phyloP scores from a whole-genome alignment of 2,888 invertebrate species.

The Synergus umbraculus region DNA sequence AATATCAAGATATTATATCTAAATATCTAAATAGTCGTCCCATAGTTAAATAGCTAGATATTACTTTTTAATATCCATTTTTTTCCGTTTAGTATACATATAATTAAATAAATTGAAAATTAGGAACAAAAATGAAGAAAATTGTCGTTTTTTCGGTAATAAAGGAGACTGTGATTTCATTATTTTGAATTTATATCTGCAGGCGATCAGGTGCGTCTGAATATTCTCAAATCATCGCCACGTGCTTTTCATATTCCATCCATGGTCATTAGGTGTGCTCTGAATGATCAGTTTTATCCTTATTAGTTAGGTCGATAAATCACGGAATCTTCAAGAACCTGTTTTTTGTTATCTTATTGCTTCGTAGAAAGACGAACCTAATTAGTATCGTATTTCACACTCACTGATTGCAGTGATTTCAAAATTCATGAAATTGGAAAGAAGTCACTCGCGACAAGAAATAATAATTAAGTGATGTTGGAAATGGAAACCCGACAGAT shows the following conservation, averaged over 20 bases:
- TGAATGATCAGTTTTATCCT: constrained; percentile 7
- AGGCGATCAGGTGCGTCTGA: neutral
- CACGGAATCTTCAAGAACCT: neutral
- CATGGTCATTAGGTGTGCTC: constrained; percentile 18
- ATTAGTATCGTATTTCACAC: constrained; percentile 21
- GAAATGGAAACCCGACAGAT: neutral
- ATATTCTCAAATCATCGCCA: neutral
- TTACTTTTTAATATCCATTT: too few relatives aligned
- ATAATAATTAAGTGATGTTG: neutral
- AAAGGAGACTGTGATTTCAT: neutral
- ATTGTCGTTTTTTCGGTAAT: neutral
- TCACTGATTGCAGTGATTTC: neutral
- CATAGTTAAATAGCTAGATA: too few relatives aligned
- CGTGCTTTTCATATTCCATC: constrained; percentile 8
- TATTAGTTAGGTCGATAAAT: constrained; percentile 16
- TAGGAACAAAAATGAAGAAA: neutral
- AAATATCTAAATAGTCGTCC: too few relatives aligned
- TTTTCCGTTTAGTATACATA: too few relatives aligned
- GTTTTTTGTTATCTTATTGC: constrained; percentile 6
- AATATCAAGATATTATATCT: too few relatives aligned
- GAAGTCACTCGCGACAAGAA: neutral
- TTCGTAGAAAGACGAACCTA: constrained; percentile 26
- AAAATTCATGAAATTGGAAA: neutral
- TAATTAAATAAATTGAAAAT: neutral
- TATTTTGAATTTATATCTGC: neutral